These are phyloP conservation scores for Salvator merianae DNA, from an alignment of 2,113 vertebrate genomes.

Conservation along the genomic window DNA sequence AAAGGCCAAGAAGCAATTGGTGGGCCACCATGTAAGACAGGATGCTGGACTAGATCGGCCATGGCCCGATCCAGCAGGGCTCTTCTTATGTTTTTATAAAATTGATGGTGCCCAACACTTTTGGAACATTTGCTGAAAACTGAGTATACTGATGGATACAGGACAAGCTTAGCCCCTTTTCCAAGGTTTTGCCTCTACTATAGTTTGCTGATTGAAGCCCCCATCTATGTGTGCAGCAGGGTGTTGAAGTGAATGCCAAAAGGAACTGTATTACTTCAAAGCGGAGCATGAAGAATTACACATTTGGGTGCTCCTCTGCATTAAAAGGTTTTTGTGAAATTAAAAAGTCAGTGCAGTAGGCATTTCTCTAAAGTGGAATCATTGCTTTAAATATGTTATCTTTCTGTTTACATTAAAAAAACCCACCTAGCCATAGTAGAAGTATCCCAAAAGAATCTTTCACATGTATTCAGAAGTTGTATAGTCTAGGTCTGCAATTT, in stretches of 20 bases:
- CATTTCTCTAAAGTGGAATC: neutral
- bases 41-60: too few species aligned
- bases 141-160: too few species aligned
- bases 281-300: neutral
- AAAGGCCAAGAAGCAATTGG: too few species aligned
- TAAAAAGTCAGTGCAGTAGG: neutral
- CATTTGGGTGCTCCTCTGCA: neutral
- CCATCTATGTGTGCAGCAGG: neutral
- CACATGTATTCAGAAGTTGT: neutral
- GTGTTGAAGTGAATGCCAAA: neutral
- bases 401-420: neutral
- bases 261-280: neutral
- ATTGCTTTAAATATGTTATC: neutral
- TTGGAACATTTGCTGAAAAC: neutral
- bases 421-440: neutral
- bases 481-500: neutral
- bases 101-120: neutral
- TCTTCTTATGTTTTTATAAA: too few species aligned
- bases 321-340: neutral
- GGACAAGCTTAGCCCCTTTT: neutral
- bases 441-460: neutral
- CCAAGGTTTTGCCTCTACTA: neutral
- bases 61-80: too few species aligned
- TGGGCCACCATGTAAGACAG: too few species aligned
- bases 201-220: neutral